These are phyloP conservation scores for Polydrusus pterygomalis DNA, from an alignment of 2,888 invertebrate genomes.

Conservation along the genomic window DNA sequence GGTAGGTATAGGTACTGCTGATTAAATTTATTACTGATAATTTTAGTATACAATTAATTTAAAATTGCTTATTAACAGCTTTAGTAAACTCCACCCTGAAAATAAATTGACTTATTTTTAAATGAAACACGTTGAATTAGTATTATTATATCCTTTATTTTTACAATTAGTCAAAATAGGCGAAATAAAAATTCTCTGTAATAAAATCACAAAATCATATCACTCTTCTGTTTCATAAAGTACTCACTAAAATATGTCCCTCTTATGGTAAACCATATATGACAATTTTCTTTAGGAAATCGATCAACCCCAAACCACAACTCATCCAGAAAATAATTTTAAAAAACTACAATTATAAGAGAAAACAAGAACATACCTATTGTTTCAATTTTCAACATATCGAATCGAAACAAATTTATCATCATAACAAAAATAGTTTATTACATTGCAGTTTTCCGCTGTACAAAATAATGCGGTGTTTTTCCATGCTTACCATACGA, in stretches of 20 bases:
- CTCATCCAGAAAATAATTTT: background rate
- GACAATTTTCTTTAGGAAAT: too few species aligned
- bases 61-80: background rate
- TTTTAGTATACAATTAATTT: too few species aligned
- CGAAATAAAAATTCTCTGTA: constrained; percentile 45
- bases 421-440: too few species aligned
- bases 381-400: too few species aligned
- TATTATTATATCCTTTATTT: constrained; percentile 28
- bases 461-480: too few species aligned
- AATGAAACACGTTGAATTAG: constrained; percentile 16
- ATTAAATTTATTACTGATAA: too few species aligned
- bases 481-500: too few species aligned
- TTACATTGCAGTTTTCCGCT: too few species aligned
- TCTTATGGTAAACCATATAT: background rate
- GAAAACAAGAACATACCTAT: too few species aligned
- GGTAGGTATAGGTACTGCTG: too few species aligned
- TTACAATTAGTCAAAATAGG: constrained; percentile 35
- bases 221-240: constrained; percentile 47
- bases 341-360: background rate
- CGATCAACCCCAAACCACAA: too few species aligned
- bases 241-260: constrained; percentile 7
- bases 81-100: background rate
- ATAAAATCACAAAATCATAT: constrained; percentile 55
- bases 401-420: too few species aligned
- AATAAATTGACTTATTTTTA: background rate